Base-by-base conservation (phyloP, 2,888 invertebrate genomes). In the Diplolepis rosae region DNA sequence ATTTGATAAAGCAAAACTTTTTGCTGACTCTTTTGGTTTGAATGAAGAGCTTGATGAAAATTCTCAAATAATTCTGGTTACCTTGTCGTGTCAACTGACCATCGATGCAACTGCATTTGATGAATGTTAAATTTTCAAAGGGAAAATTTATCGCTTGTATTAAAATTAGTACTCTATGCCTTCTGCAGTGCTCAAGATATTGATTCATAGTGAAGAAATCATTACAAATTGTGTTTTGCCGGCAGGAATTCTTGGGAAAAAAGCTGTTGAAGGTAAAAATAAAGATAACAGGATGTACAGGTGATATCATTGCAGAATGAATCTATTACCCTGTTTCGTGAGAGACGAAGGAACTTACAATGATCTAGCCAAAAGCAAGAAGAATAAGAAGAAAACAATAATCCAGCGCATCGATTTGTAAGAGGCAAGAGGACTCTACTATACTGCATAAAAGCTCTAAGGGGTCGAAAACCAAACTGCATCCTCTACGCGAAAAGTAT, bases 1-100 rank as follows among this genome's bases (percentile, higher is more conserved):
- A 54, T 54, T 54, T 9, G 11, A 27, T 54, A 54, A 54, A 18
- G 27, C 28, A 54, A 54, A 54, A 54, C 28, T 54, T 28, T 27
- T 54, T n/a, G 9, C 54, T 18, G 9, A 54, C 54, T 7, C 22
- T 54, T 13, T 27, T 15, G 54, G 54, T 11, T 28, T 54, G 27
- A 54, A 54, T 15, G 54, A 5, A 13, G 7, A 54, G 28, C 54
- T 54, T 54, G 13, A 27, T 54, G 5, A 54, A 7, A 9, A 54
- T 54, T 54, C 13, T 22, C 54, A 28, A 54, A 54, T 27, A 6
- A 54, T 28, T 54, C 22, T 27, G 27, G 13, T 27, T 54, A 27
- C 28, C n/a, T 54, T 54, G 28, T 54, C 13, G 22, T 28, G 54
- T 28, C 54, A 28, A 27, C 22, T 28, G 24, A 7, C 28, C 11